Conservation (phyloP, 2,113 vertebrate species). For the Pteruthius melanotis region DNA sequence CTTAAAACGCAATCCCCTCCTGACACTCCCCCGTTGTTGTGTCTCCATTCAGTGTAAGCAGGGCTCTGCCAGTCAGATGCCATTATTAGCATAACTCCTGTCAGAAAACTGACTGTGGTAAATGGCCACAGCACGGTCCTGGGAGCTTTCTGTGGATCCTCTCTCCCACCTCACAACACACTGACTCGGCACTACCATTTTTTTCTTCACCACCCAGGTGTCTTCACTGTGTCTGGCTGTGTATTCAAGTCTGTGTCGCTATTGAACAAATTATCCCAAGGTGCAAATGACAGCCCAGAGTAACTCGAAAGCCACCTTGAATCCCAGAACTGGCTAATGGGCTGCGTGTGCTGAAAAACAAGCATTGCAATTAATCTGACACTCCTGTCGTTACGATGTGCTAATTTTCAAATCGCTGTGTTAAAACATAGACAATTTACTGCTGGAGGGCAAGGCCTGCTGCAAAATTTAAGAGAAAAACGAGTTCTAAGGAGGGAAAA, state of each 20-base stretch:
- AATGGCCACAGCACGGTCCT: neutral
- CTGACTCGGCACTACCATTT: neutral
- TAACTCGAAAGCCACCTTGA: neutral
- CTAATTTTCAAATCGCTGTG: neutral
- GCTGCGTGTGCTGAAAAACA: neutral
- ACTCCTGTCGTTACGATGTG: no score
- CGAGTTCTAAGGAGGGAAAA: neutral
- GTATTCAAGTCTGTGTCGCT: neutral
- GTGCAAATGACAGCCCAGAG: neutral
- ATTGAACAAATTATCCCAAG: neutral
- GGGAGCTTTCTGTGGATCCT: neutral
- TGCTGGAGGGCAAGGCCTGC: rapidly evolving
- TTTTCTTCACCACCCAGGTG: neutral
- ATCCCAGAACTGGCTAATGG: neutral
- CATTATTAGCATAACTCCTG: neutral
- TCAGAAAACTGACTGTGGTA: neutral
- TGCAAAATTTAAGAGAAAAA: neutral
- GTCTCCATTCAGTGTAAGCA: neutral
- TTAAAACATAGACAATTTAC: neutral
- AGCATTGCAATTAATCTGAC: neutral
- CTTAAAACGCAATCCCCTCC: neutral
- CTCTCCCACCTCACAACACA: neutral
- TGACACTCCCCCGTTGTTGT: neutral
- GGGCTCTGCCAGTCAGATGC: neutral
- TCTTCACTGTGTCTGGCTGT: neutral